Evolutionary conservation across 2,888 invertebrate species (phyloP), one percentile per base, ranked within the genome.

Genomic region (Dendrolimus pini): DNA sequence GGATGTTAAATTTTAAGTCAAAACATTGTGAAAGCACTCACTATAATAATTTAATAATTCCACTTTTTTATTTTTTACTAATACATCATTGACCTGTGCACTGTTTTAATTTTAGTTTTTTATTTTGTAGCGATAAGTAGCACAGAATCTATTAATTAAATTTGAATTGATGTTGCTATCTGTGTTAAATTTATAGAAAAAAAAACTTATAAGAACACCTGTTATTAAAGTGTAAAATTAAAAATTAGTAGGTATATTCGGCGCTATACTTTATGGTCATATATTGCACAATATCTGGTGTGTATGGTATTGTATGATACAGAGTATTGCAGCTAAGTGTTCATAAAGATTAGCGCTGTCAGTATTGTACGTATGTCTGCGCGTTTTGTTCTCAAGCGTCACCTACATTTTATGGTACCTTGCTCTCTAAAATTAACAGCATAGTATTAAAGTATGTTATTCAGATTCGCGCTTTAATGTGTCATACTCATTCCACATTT

Each of bases 161-260:
- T 73, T 62, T 61, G 71, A 65, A 71, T 72, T 78, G 74, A 80
- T 74, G 72, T 79, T 74, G 71, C 68, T 70, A 67, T 73, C 67
- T 78, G 71, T 77, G 77, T 79, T 82, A 72, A 78, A 76, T 74
- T 72, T 79, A n/a, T 69, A 77, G 74, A 64, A 63, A 63, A 62
- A 78, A 80, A 78, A 75, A 80, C 82, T 83, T 83, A 77, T 83
- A 82, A 73, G 75, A 77, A 77, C n/a, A 78, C 77, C 71, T 82
- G 84, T 86, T 85, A 82, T n/a, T 80, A 77, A 77, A 83, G 78
- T 83, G 80, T 78, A 82, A 82, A 77, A 68, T 69, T 70, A 70
- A 70, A 69, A 73, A 69, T 77, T 77, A n/a, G n/a, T n/a, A 30
- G 3, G 6, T 30, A 30, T 30, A 30, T 3, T 30, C 30, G 30